phyloP scores from a whole-genome alignment of 2,797 vertebrate species.

The Pelochelys cantorii region DNA sequence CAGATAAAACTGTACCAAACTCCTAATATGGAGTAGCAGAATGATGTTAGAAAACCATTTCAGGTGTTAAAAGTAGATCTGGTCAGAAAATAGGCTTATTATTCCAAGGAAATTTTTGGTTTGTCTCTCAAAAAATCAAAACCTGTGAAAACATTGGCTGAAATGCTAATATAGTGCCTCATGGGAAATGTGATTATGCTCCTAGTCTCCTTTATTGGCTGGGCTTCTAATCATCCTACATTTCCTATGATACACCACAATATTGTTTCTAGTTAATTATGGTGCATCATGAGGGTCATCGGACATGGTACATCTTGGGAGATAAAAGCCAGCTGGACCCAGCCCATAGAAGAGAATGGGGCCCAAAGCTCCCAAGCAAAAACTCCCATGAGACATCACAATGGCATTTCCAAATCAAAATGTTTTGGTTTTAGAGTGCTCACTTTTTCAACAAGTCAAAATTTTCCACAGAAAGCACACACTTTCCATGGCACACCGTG shows the following conservation, averaged over 20 bases:
- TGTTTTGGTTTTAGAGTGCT: background rate
- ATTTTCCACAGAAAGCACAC: background rate
- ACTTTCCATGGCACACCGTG: background rate
- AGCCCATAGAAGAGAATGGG: background rate
- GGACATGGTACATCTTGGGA: background rate
- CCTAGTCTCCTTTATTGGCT: accelerated
- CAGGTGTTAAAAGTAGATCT: background rate
- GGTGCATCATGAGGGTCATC: accelerated
- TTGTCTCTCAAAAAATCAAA: background rate
- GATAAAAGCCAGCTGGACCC: background rate
- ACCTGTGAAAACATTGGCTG: background rate
- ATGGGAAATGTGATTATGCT: accelerated
- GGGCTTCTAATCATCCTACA: background rate
- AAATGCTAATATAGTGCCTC: background rate
- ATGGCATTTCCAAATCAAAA: background rate
- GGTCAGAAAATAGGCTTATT: background rate
- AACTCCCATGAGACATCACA: accelerated
- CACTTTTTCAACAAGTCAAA: background rate
- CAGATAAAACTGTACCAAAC: background rate
- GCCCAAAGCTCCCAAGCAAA: background rate
- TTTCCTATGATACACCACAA: background rate
- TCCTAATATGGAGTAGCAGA: background rate
- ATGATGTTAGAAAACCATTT: background rate
- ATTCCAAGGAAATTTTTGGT: background rate
- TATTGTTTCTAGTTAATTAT: background rate